Conservation (phyloP, 2,113 vertebrate species). For the Mormyrus iriodes region DNA sequence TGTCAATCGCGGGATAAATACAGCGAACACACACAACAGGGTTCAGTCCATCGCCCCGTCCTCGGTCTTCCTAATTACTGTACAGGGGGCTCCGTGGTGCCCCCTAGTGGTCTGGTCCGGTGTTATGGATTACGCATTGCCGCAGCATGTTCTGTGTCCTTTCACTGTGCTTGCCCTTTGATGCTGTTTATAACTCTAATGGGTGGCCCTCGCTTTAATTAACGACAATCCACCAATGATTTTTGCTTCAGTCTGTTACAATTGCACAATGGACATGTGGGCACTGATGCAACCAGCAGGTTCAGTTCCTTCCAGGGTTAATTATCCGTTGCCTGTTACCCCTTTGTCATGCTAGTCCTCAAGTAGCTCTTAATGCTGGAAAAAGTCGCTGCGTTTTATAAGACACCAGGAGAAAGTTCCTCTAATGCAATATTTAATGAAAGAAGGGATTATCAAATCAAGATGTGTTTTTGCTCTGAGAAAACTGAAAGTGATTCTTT, state of each 20-base stretch:
- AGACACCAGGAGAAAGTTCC: not conserved
- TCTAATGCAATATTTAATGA: slow-evolving; percentile 7
- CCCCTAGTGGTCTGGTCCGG: not conserved
- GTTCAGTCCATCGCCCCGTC: not conserved
- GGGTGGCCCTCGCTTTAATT: not conserved
- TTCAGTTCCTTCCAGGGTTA: not conserved
- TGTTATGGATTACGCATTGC: not conserved
- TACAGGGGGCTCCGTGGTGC: not conserved
- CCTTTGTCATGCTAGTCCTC: not conserved
- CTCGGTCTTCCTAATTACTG: not conserved
- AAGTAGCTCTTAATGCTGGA: not conserved
- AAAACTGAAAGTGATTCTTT: not conserved
- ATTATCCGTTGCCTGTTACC: not conserved
- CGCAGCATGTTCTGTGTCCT: not conserved
- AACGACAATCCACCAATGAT: not conserved
- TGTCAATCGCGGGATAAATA: slow-evolving; percentile 12
- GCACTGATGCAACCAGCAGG: not conserved
- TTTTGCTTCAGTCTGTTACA: not conserved
- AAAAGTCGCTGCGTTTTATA: not conserved
- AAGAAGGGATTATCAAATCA: slow-evolving; percentile 10
- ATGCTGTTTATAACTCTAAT: not conserved
- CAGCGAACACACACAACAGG: not conserved
- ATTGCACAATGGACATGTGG: not conserved
- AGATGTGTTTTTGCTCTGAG: not conserved
- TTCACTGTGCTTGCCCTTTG: not conserved